Evolutionary conservation across 2,113 vertebrate species (phyloP).

Genomic region (Morone saxatilis): DNA sequence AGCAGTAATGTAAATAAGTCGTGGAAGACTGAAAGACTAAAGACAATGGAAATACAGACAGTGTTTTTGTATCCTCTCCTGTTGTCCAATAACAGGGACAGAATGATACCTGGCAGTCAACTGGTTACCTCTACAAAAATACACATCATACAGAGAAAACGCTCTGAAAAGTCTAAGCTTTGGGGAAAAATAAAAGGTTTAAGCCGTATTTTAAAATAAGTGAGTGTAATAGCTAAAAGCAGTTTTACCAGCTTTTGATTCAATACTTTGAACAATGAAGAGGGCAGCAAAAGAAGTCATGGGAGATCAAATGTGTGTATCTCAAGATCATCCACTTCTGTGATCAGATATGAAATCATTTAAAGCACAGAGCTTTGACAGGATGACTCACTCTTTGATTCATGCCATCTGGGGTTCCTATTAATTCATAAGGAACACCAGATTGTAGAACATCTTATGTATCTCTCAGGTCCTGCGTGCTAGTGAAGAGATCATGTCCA

Average conservation of each 20-base stretch:
- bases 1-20: slow-evolving; percentile 41
- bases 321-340: background rate
- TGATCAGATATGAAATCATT: slow-evolving; percentile 6
- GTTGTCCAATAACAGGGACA: slow-evolving; percentile 5
- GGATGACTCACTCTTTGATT: slow-evolving; percentile 30
- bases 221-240: background rate
- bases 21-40: slow-evolving; percentile 23
- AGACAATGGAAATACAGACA: background rate
- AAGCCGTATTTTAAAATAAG: background rate
- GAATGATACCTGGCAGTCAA: background rate
- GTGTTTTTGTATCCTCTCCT: slow-evolving; percentile 23
- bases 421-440: slow-evolving; percentile 39
- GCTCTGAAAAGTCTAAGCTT: background rate
- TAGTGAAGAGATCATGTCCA: slow-evolving; percentile 8
- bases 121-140: background rate
- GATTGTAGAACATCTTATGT: background rate
- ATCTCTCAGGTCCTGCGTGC: slow-evolving; percentile 6
- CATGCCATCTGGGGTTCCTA: slow-evolving; percentile 5
- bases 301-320: slow-evolving; percentile 2
- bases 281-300: background rate
- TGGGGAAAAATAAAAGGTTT: background rate
- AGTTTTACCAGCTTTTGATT: slow-evolving; percentile 3
- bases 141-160: background rate
- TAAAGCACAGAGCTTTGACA: slow-evolving; percentile 18
- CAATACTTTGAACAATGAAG: slow-evolving; percentile 7